phyloP scores from a whole-genome alignment of 2,888 invertebrate species.

The Antheraea yamamai region DNA sequence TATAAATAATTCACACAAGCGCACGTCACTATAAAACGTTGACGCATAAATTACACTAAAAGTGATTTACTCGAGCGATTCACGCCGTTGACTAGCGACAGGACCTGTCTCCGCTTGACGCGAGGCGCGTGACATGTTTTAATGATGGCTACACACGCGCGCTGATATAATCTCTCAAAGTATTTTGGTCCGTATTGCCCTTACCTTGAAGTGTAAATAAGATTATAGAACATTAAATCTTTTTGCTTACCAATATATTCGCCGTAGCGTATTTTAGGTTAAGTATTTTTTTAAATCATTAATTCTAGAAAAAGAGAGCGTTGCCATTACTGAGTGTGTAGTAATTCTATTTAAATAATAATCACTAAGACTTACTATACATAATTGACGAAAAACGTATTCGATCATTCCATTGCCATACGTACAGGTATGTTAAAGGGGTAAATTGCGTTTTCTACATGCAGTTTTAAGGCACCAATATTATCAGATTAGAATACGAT shows the following conservation, averaged over 20 bases:
- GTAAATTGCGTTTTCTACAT: not conserved
- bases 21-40: slow-evolving; percentile 57
- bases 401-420: not conserved
- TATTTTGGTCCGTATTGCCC: not conserved
- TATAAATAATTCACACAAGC: not conserved
- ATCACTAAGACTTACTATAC: not conserved
- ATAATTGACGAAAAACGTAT: not conserved
- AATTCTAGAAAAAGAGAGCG: too few relatives aligned
- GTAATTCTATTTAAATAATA: not conserved
- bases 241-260: not conserved
- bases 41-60: slow-evolving; percentile 76
- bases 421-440: not conserved
- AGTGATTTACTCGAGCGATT: slow-evolving; percentile 76
- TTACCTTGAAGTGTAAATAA: not conserved
- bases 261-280: too few relatives aligned
- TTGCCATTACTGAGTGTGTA: not conserved
- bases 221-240: not conserved
- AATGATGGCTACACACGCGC: not conserved
- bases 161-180: not conserved
- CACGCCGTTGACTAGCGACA: slow-evolving; percentile 68
- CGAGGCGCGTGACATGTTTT: slow-evolving; percentile 2
- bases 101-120: slow-evolving; percentile 63
- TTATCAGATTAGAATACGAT: not conserved
- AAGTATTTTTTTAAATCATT: too few relatives aligned
- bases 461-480: not conserved